Evolutionary conservation across 2,797 vertebrate genomes (phyloP).

Genomic region (Xenopus petersii): DNA sequence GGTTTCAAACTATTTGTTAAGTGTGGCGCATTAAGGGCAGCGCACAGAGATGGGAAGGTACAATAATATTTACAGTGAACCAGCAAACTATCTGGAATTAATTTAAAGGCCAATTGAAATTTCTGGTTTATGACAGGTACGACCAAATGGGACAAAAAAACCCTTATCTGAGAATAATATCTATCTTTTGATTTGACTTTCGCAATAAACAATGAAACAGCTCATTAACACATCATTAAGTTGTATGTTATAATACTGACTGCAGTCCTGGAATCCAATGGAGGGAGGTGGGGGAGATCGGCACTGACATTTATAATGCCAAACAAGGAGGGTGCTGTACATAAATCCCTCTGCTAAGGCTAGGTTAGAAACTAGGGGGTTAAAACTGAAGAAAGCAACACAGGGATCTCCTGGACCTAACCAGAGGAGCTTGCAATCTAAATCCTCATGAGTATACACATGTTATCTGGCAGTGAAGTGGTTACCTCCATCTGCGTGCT

Average conservation of each 20-base stretch:
- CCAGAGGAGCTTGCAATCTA: conserved; percentile 6
- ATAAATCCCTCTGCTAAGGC: too few species aligned
- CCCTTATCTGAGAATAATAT: neutral
- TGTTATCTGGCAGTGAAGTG: conserved; percentile 18
- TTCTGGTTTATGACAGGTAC: neutral
- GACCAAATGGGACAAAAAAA: neutral
- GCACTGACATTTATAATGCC: neutral
- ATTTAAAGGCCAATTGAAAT: neutral
- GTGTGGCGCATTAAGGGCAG: neutral
- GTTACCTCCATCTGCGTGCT: conserved; percentile 26
- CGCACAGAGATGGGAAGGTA: neutral
- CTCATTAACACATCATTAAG: neutral
- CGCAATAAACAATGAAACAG: neutral
- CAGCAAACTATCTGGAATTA: neutral
- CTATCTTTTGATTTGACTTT: neutral
- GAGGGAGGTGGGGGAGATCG: neutral
- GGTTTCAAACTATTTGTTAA: too few species aligned
- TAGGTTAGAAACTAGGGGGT: neutral
- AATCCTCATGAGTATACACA: neutral
- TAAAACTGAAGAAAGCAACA: neutral
- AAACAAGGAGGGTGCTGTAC: too few species aligned
- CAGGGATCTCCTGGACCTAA: neutral
- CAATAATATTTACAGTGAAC: neutral
- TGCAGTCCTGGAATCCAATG: neutral
- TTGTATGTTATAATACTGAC: neutral